Percentiles rank a stretch among this genome's conserved stretches.
Conservation (phyloP, 2,888 invertebrate species). For the Ceriagrion tenellum region DNA sequence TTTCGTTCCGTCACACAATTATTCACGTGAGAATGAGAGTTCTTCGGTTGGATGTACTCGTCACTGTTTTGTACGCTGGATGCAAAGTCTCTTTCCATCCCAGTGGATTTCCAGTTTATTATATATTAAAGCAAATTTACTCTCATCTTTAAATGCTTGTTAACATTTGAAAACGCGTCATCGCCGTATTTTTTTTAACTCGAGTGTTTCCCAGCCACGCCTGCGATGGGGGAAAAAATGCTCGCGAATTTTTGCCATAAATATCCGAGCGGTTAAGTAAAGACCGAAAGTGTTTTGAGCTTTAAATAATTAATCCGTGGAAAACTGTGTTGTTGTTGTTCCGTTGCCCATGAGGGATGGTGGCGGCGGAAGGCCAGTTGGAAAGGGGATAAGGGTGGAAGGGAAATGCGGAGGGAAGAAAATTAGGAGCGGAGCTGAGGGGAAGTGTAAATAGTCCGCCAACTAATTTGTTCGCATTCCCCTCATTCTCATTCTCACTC, state of each 20-base stretch:
- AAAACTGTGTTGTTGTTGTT: slow-evolving; percentile 4
- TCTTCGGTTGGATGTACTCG: background rate
- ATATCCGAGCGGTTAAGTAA: slow-evolving; percentile 32
- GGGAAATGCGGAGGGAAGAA: background rate
- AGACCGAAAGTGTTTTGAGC: slow-evolving; percentile 35
- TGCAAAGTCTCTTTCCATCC: background rate
- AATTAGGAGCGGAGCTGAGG: background rate
- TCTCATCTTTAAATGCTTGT: slow-evolving; percentile 25
- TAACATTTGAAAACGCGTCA: background rate
- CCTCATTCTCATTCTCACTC: background rate
- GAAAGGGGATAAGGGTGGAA: too few species aligned
- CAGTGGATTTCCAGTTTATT: background rate
- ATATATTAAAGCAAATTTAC: background rate
- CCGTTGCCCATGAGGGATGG: background rate
- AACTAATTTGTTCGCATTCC: background rate
- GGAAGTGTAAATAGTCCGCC: background rate
- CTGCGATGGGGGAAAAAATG: background rate
- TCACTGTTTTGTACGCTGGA: background rate
- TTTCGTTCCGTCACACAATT: background rate
- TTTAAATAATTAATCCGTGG: slow-evolving; percentile 11
- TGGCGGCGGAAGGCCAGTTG: background rate
- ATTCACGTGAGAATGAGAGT: background rate
- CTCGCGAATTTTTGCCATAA: background rate
- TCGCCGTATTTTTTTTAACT: background rate
- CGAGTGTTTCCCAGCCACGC: background rate